These are phyloP conservation scores for Sarcophaga peregrina DNA, from an alignment of 1,140 invertebrate genomes.

Conservation along the genomic window DNA sequence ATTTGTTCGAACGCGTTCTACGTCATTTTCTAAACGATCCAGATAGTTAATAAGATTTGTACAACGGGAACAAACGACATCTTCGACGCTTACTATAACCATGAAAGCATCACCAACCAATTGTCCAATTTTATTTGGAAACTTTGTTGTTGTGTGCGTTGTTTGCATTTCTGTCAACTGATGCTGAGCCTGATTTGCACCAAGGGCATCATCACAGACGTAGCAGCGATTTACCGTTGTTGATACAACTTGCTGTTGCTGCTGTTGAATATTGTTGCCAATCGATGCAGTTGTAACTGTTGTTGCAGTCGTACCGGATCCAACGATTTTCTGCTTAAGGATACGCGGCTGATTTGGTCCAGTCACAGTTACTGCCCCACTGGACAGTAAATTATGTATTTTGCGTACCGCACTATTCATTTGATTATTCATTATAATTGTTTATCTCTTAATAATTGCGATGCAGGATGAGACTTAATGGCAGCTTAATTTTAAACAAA, in stretches of 20 bases:
- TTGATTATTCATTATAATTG: slow-evolving; percentile 60
- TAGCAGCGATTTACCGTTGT: slow-evolving; percentile 55
- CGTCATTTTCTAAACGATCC: slow-evolving; percentile 63
- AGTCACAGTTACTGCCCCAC: slow-evolving; percentile 64
- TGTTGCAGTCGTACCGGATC: slow-evolving; percentile 48
- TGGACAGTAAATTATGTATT: slow-evolving; percentile 65
- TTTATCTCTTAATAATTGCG: too few species aligned
- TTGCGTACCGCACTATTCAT: slow-evolving; percentile 63
- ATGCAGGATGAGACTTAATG: too few species aligned
- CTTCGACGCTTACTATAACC: slow-evolving; percentile 63
- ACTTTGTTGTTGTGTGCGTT: slow-evolving; percentile 62
- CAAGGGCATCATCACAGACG: slow-evolving; percentile 60
- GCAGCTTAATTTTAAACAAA: not conserved
- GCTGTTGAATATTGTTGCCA: slow-evolving; percentile 46
- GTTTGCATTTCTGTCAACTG: slow-evolving; percentile 60
- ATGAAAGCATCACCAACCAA: slow-evolving; percentile 64
- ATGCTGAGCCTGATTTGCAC: slow-evolving; percentile 53
- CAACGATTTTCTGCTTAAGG: slow-evolving; percentile 55
- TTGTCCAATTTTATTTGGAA: slow-evolving; percentile 65
- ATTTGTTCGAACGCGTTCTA: slow-evolving; percentile 62
- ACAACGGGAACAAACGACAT: slow-evolving; percentile 65
- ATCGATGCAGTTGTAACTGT: not conserved
- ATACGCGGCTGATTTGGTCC: slow-evolving; percentile 63
- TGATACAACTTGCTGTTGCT: slow-evolving; percentile 32
- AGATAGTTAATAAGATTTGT: slow-evolving; percentile 65